A percentile compares a stretch with the other conserved stretches of the same genome.
Evolutionary conservation across 2,797 vertebrate genomes (phyloP).

Genomic region (Lagorchestes hirsutus): DNA sequence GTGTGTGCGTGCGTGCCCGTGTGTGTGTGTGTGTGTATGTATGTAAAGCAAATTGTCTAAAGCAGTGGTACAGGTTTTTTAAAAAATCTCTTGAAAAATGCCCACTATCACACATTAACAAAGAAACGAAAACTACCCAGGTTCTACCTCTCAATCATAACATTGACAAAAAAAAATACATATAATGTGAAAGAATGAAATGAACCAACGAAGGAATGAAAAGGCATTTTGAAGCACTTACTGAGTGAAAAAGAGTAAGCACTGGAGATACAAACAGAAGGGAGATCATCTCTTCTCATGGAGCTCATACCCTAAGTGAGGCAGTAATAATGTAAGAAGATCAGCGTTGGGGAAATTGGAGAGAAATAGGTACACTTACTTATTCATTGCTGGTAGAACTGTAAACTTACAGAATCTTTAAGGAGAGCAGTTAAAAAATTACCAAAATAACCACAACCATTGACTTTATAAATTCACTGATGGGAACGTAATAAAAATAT

Average conservation of each 20-base stretch:
- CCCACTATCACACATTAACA: neutral
- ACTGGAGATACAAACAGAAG: neutral
- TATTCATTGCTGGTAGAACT: neutral
- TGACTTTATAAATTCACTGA: neutral
- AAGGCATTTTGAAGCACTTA: neutral
- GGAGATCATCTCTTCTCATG: neutral
- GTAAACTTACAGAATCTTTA: neutral
- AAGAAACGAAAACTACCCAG: neutral
- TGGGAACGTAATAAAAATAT: neutral
- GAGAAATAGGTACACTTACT: neutral
- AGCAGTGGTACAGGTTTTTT: neutral
- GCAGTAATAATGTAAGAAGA: neutral
- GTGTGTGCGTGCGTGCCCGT: too few relatives aligned
- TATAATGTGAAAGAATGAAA: neutral
- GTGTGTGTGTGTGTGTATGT: too few relatives aligned
- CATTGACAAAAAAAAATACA: neutral
- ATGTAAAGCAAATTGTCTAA: neutral
- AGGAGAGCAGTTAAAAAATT: neutral
- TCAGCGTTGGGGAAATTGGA: neutral
- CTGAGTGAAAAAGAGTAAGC: neutral
- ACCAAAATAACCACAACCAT: neutral
- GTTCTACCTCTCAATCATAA: neutral
- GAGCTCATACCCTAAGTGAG: neutral
- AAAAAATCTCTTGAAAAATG: neutral
- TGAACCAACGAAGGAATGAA: neutral